phyloP scores from a whole-genome alignment of 1,140 invertebrate species.

The Anadara kagoshimensis region DNA sequence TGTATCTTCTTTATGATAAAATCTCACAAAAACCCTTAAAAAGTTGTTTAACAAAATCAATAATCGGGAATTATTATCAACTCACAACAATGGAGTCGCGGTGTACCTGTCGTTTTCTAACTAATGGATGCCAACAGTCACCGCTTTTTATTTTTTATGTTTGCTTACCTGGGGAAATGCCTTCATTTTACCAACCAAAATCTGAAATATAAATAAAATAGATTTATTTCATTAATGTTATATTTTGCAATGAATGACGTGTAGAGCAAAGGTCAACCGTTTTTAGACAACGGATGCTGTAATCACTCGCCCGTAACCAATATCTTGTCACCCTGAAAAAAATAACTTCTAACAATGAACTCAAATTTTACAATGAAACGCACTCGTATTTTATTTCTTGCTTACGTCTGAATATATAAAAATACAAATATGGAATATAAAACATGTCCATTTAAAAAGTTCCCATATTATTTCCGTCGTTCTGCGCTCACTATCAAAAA shows the following conservation, averaged over 20 bases:
- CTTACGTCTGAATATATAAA: no score
- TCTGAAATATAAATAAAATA: conserved; percentile 53
- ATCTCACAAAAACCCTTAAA: no score
- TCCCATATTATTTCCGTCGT: no score
- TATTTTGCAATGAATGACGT: no score
- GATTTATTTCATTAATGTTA: no score
- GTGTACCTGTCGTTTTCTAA: conserved; percentile 2
- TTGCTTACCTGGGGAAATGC: conserved; percentile 62
- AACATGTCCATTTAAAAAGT: conserved; percentile 5
- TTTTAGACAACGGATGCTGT: not conserved
- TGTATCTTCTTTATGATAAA: no score
- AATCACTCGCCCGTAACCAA: conserved; percentile 3
- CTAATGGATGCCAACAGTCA: not conserved
- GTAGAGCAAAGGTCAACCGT: no score
- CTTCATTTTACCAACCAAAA: conserved; percentile 62
- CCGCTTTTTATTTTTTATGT: not conserved
- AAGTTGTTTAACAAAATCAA: no score
- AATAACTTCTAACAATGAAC: not conserved
- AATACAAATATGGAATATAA: not conserved
- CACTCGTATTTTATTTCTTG: not conserved
- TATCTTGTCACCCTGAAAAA: not conserved
- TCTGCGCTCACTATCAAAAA: conserved; percentile 3
- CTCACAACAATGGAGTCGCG: no score
- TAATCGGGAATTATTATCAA: no score
- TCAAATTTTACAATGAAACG: not conserved